These are phyloP conservation scores for Apis mellifera DNA, from an alignment of 1,140 invertebrate genomes.

Conservation along the genomic window Amel_HAv3.1 CM009938.2:339001-339500, in stretches of 20 bases:
- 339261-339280: too few species aligned
- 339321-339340: background rate
- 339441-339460: constrained; percentile 3
- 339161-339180: too few species aligned
- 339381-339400: background rate
- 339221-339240: too few species aligned
- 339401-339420: constrained; percentile 12
- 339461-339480: background rate
- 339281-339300: background rate
- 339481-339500: constrained; percentile 8
- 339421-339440: constrained; percentile 3
- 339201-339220: too few species aligned
- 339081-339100: too few species aligned
- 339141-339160: too few species aligned
- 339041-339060: background rate
- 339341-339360: background rate
- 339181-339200: too few species aligned
- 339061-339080: too few species aligned
- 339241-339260: too few species aligned
- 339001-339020: background rate
- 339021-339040: background rate
- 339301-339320: too few species aligned
- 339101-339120: too few species aligned
- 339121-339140: too few species aligned
- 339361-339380: background rate